These are phyloP conservation scores for Carcina quercana DNA, from an alignment of 2,888 invertebrate genomes.

Conservation along the genomic window DNA sequence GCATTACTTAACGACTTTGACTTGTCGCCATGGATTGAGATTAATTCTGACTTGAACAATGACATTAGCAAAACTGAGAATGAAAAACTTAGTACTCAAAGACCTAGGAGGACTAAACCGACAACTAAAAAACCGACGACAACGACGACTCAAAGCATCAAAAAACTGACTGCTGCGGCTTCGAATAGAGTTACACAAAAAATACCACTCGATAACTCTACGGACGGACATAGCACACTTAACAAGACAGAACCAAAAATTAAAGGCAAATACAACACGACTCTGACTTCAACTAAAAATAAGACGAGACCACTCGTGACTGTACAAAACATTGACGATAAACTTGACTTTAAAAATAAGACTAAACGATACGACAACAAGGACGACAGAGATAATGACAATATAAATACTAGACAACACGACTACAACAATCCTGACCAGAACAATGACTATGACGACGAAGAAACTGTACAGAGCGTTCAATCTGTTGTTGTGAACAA, in stretches of 20 bases:
- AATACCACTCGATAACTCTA: slow-evolving; percentile 25
- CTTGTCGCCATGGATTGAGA: slow-evolving; percentile 77
- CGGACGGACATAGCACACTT: slow-evolving; percentile 23
- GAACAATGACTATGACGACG: slow-evolving; percentile 25
- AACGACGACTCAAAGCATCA: slow-evolving; percentile 23
- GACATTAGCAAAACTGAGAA: slow-evolving; percentile 50
- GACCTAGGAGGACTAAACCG: slow-evolving; percentile 30
- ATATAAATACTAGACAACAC: slow-evolving; percentile 37
- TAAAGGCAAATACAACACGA: slow-evolving; percentile 25
- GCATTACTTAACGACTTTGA: slow-evolving; percentile 73
- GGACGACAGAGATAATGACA: slow-evolving; percentile 35
- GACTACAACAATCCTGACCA: slow-evolving; percentile 29
- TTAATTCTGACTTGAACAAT: slow-evolving; percentile 49
- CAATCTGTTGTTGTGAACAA: slow-evolving; percentile 61
- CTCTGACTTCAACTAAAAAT: slow-evolving; percentile 25
- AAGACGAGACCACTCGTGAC: slow-evolving; percentile 30
- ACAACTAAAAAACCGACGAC: slow-evolving; percentile 23
- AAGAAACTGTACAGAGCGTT: slow-evolving; percentile 49
- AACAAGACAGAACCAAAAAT: slow-evolving; percentile 27
- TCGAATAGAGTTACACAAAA: slow-evolving; percentile 26
- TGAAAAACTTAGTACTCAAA: slow-evolving; percentile 26
- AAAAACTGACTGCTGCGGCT: slow-evolving; percentile 18
- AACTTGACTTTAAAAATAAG: slow-evolving; percentile 74
- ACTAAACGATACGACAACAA: slow-evolving; percentile 51
- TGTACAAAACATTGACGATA: slow-evolving; percentile 67